Evolutionary conservation across 2,888 invertebrate genomes (phyloP), one percentile per base, ranked within the genome.

Genomic region (Eilema sororculum): DNA sequence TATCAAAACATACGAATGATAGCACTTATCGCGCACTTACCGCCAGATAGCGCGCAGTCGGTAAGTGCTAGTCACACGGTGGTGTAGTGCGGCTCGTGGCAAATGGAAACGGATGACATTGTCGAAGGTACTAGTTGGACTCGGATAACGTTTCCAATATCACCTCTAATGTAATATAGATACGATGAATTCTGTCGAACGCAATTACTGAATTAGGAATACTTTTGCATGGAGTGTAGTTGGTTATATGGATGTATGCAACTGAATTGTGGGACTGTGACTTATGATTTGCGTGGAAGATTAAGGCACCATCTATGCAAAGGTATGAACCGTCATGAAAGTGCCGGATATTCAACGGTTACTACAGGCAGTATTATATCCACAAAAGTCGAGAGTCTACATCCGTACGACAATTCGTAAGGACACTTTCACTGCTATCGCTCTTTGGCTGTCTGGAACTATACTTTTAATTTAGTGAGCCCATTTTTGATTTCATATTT

Each of bases 41-140:
- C 52, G 16, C 10, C 3, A 28, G 64, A 65, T 69, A 61, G 25
- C n/a, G 37, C 8, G 16, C 25, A 70, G 65, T 65, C 46, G 22
- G 57, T 22, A n/a, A 56, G 16, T 24, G 61, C 22, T 25, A 0
- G 16, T 28, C n/a, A 28, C 5, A 28, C 5, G 13, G 57, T 12
- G 16, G 16, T 20, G 56, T 63, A 10, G 24, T 46, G 41, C 33
- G 46, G n/a, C 0, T 2, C 9, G 61, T 25, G 41, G 10, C 20
- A 25, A 41, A 28, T 28, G 46, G 20, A 63, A 41, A 46, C 3
- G 8, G n/a, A 25, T 25, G 4, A 16, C 0, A n/a, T 28, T 46
- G 4, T 41, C 37, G 24, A 41, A 46, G 28, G 46, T 46, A 63
- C 13, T 16, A 5, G 3, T 20, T 9, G 20, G 52, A 9, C 20